Evolutionary conservation across 2,888 invertebrate species (phyloP).

Genomic region (Stenodera caucasica): DNA sequence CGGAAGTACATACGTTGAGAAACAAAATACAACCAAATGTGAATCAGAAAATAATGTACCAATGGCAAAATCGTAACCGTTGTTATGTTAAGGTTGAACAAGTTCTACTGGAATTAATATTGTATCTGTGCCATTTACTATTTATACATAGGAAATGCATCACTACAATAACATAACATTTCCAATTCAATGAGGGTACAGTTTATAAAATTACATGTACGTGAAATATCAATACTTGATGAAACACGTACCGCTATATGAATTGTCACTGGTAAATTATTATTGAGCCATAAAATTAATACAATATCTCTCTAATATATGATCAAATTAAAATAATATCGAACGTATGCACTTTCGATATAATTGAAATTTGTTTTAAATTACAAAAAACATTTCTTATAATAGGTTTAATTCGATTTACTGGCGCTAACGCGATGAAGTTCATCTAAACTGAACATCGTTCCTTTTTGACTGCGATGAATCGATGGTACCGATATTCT

Average conservation of each 20-base stretch:
- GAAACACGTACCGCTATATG: background rate
- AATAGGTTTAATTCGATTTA: background rate
- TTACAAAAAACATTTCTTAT: background rate
- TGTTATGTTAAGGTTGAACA: conserved; percentile 12
- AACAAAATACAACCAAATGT: background rate
- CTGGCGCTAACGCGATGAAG: conserved; percentile 7
- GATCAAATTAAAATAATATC: conserved; percentile 10
- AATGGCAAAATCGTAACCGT: background rate
- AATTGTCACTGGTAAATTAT: conserved; percentile 4
- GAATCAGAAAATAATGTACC: conserved; percentile 8
- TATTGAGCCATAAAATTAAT: conserved; percentile 5
- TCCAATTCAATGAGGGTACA: conserved; percentile 18
- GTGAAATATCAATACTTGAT: conserved; percentile 9
- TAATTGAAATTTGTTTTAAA: background rate
- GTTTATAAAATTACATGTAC: conserved; percentile 14
- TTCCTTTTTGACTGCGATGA: conserved; percentile 27
- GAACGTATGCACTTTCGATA: conserved; percentile 17
- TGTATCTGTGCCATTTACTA: conserved; percentile 9
- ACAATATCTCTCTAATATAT: background rate
- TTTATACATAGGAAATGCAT: conserved; percentile 22
- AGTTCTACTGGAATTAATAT: conserved; percentile 12
- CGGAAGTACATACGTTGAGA: conserved; percentile 14
- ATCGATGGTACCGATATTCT: conserved; percentile 17
- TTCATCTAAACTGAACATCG: conserved; percentile 25
- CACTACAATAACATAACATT: conserved; percentile 19